These are phyloP conservation scores for Quadriops clusia DNA, from an alignment of 2,888 invertebrate genomes.

Conservation along the genomic window DNA sequence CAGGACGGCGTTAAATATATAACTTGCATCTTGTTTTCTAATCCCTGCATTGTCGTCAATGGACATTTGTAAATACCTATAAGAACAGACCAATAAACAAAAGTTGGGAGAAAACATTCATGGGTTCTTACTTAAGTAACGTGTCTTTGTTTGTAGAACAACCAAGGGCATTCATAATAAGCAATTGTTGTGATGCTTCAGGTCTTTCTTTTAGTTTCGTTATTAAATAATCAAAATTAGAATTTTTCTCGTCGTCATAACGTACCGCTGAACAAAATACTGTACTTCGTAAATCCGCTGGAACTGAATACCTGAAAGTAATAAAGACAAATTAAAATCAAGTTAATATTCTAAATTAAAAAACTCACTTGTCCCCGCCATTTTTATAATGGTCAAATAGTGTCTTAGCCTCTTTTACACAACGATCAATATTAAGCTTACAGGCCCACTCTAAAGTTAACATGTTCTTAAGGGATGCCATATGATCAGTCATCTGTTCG, in stretches of 20 bases:
- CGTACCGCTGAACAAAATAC: slow-evolving; percentile 68
- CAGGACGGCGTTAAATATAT: slow-evolving; percentile 40
- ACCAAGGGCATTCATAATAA: slow-evolving; percentile 53
- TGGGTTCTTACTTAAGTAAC: slow-evolving; percentile 41
- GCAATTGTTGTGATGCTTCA: slow-evolving; percentile 56
- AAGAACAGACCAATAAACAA: slow-evolving; percentile 5
- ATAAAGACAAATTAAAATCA: no score
- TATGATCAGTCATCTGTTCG: no score
- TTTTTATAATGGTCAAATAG: slow-evolving; percentile 34
- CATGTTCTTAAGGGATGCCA: slow-evolving; percentile 47
- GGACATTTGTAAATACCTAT: slow-evolving; percentile 23
- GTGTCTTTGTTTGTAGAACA: slow-evolving; percentile 47
- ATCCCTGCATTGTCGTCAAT: slow-evolving; percentile 30
- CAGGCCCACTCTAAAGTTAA: slow-evolving; percentile 54
- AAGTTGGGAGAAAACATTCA: slow-evolving; percentile 5
- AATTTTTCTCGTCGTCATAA: slow-evolving; percentile 39
- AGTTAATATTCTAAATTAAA: neutral
- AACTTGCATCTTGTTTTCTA: slow-evolving; percentile 37
- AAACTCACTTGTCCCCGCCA: slow-evolving; percentile 22
- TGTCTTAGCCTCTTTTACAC: slow-evolving; percentile 38
- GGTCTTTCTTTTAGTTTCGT: slow-evolving; percentile 42
- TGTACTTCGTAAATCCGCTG: no score
- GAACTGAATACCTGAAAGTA: no score
- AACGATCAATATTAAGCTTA: slow-evolving; percentile 45
- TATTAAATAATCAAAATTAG: slow-evolving; percentile 49